Evolutionary conservation across 2,888 invertebrate genomes (phyloP).

Genomic region (Scrobipalpa atriplicella): DNA sequence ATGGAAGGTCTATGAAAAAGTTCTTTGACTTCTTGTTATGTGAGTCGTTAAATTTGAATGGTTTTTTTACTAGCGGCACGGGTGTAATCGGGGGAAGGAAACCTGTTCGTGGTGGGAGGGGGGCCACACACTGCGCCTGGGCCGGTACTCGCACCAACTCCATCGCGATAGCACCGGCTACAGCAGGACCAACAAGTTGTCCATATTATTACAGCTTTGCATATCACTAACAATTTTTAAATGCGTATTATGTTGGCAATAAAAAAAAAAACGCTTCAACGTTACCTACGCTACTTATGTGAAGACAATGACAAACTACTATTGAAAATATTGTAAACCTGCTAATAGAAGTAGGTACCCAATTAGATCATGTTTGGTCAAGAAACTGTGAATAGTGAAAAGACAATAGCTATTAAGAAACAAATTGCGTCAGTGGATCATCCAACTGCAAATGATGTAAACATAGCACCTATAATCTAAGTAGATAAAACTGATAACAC

Average conservation of each 20-base stretch:
- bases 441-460: conserved; percentile 31
- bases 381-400: background rate
- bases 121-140: conserved; percentile 57
- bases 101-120: conserved; percentile 60
- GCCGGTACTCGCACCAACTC: conserved; percentile 37
- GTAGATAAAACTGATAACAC: conserved; percentile 46
- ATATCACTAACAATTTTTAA: background rate
- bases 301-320: background rate
- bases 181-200: conserved; percentile 14
- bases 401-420: background rate
- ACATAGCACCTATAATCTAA: conserved; percentile 34
- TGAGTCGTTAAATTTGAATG: conserved; percentile 68
- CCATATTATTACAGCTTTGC: conserved; percentile 22
- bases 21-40: conserved; percentile 51
- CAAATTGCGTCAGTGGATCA: background rate
- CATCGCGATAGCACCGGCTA: conserved; percentile 22
- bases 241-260: too few species aligned
- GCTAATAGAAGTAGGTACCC: background rate
- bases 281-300: too few species aligned
- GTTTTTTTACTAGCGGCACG: conserved; percentile 58
- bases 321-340: conserved; percentile 4
- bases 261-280: too few species aligned
- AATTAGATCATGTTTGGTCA: background rate
- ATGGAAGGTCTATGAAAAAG: conserved; percentile 57
- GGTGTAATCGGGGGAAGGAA: conserved; percentile 44